Base-by-base conservation (phyloP, 2,113 vertebrate species). In the Chroicocephalus ridibundus region DNA sequence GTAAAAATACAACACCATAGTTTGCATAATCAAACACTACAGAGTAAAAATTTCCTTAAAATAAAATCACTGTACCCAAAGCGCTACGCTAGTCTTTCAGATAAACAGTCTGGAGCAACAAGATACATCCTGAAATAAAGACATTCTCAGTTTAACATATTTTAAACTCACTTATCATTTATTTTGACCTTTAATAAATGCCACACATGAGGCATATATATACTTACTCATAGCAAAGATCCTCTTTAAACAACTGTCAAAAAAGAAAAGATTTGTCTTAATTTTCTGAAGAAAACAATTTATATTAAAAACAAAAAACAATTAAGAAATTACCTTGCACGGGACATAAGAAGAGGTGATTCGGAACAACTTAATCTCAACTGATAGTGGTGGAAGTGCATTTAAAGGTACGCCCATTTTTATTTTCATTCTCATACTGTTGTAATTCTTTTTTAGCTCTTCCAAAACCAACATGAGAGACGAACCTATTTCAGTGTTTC, bases 221-320 rank as follows among this genome's bases (percentile, higher is more conserved):
- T 92, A 98, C 98, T 98, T 97, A 98, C 98, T 85, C 31, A 21
- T 16, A 38, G 58, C n/a, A 42, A n/a, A 79, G 52, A 52, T 82
- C 85, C 57, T 84, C 93, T 81, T 66, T 91, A 52, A 97, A 70
- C 32, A 97, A 13, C 98, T 98, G 84, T 13, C 88, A 95, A 94
- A 82, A 82, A 54, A 95, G 52, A 60, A 32, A 83, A 83, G 4
- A 47, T 29, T 16, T 38, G 17, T n/a, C 38, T 86, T 70, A 58
- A 20, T 61, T 71, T 82, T 79, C 22, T 42, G 25, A 68, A 65
- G 51, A 36, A 94, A 36, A 81, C 24, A 40, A 47, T 46, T 81
- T 16, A 34, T 55, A 51, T 54, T 75, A 70, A 64, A 64, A 91
- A 7, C 22, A 86, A 58, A 31, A 52, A 76, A 9, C 11, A 68